phyloP scores from a whole-genome alignment of 2,113 vertebrate genomes.

The Apteryx owenii region DNA sequence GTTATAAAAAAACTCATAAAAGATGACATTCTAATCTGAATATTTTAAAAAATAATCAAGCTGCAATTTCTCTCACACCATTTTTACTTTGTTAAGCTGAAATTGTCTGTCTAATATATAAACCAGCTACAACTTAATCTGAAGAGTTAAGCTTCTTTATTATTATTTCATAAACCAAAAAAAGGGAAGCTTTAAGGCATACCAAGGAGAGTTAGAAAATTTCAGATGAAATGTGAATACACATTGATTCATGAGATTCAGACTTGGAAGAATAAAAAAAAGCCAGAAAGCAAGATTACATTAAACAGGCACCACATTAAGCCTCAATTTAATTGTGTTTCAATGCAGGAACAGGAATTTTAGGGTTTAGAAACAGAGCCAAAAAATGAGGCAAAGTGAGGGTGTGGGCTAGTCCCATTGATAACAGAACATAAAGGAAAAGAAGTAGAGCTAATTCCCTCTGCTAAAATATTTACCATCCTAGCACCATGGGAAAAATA shows the following conservation, averaged over 20 bases:
- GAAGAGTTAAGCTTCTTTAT: constrained; percentile 42
- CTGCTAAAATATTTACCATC: constrained; percentile 69
- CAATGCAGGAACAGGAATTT: constrained; percentile 70
- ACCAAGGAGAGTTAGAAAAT: constrained; percentile 47
- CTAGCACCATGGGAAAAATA: constrained; percentile 66
- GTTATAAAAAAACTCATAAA: constrained; percentile 58
- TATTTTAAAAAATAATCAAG: constrained; percentile 54
- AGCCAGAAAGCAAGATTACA: constrained; percentile 65
- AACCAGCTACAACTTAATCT: constrained; percentile 58
- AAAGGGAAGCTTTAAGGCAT: constrained; percentile 50
- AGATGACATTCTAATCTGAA: constrained; percentile 73
- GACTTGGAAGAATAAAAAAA: constrained; percentile 61
- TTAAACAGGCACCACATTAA: constrained; percentile 71
- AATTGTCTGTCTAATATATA: constrained; percentile 45
- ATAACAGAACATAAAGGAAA: constrained; percentile 60
- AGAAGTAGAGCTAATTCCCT: constrained; percentile 57
- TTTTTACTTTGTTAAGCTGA: constrained; percentile 51
- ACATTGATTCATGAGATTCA: constrained; percentile 70
- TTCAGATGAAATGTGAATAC: constrained; percentile 53
- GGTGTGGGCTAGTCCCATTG: constrained; percentile 42
- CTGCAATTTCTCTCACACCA: constrained; percentile 69
- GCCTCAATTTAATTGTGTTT: constrained; percentile 67
- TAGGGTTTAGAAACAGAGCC: constrained; percentile 67
- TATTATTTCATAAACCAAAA: constrained; percentile 66
- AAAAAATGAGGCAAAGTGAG: constrained; percentile 70